Evolutionary conservation across 2,113 vertebrate species (phyloP).

Genomic region (Motacilla tschutschensis): DNA sequence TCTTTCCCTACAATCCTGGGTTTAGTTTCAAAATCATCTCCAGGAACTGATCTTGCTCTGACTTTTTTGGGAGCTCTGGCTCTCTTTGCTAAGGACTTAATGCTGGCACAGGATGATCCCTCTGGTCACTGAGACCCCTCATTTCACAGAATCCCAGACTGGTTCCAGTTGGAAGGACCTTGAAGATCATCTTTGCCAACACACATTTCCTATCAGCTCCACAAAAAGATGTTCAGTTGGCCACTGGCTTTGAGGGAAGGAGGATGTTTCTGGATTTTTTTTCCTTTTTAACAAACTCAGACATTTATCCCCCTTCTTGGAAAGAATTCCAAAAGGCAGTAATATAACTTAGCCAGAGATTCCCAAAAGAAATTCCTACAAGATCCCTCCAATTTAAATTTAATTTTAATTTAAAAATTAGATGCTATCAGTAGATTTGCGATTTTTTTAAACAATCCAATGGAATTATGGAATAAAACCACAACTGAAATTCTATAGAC

Average conservation of each 20-base stretch:
- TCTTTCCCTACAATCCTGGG: neutral
- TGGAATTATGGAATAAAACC: neutral
- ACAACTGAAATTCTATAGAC: neutral
- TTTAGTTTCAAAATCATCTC: neutral
- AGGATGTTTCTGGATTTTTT: neutral
- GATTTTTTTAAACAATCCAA: neutral
- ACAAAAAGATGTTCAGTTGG: neutral
- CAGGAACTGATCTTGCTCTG: neutral
- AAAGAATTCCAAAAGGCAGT: neutral
- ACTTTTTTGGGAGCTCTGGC: neutral
- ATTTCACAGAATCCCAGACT: accelerated
- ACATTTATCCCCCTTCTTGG: neutral
- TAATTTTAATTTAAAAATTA: neutral
- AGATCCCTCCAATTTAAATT: neutral
- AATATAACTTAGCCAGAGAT: neutral
- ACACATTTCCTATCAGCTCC: neutral
- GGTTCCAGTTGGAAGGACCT: neutral
- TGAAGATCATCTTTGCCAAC: neutral
- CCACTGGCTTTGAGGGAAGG: neutral
- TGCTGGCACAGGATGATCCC: neutral
- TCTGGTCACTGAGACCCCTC: neutral
- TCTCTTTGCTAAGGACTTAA: neutral
- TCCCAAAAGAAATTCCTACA: neutral
- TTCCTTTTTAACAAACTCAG: neutral
- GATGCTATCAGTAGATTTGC: neutral